phyloP scores from a whole-genome alignment of 2,797 vertebrate genomes.

The Gastrophryne carolinensis region DNA sequence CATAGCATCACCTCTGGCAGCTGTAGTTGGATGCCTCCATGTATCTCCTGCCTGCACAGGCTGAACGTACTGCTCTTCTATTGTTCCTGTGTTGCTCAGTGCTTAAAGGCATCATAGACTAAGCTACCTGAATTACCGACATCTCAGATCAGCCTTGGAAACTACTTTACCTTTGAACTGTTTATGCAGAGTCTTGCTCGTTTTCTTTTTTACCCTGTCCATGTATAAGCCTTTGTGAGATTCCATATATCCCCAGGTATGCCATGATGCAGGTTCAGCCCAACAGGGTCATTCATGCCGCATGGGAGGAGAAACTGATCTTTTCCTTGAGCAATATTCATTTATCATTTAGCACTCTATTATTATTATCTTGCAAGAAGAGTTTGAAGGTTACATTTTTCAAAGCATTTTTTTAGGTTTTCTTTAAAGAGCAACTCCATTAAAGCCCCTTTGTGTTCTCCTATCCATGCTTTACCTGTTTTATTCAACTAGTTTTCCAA shows the following conservation, averaged over 20 bases:
- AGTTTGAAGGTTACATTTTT: no score
- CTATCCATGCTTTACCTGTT: no score
- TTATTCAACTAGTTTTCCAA: no score
- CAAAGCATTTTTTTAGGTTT: no score
- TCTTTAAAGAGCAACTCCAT: no score
- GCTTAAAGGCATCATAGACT: neutral
- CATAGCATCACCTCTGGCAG: slow-evolving; percentile 8
- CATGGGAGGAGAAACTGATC: no score
- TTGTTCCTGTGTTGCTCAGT: neutral
- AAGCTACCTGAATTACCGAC: slow-evolving; percentile 5
- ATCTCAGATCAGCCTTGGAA: slow-evolving; percentile 11
- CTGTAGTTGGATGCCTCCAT: neutral
- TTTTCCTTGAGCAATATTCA: no score
- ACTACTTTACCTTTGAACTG: neutral
- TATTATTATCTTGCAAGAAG: no score
- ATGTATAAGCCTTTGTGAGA: slow-evolving; percentile 26
- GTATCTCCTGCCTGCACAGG: neutral
- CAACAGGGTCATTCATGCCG: slow-evolving; percentile 32
- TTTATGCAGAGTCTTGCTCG: slow-evolving; percentile 37
- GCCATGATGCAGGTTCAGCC: neutral
- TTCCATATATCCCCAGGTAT: slow-evolving; percentile 24
- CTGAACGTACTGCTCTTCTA: neutral
- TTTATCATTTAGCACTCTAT: no score
- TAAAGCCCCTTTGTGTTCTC: no score
- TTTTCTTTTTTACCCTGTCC: slow-evolving; percentile 49